Conservation (phyloP, 1,140 invertebrate genomes). For the Anastrepha ludens region DNA sequence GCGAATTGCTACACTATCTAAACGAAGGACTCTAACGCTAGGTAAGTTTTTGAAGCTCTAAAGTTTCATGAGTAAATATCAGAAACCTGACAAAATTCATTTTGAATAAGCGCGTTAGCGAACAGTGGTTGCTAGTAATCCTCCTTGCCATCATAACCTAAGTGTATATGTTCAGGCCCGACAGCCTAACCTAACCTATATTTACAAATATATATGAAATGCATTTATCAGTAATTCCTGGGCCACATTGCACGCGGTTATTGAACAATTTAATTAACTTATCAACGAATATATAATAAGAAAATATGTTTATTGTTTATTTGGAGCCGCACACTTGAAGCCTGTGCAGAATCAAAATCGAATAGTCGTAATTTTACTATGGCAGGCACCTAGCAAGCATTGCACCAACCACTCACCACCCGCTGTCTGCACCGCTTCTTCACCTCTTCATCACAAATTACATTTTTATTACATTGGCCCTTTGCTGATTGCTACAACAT, state of each 20-base stretch:
- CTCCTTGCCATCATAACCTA: too few relatives aligned
- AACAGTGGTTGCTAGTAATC: too few relatives aligned
- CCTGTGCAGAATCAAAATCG: not conserved
- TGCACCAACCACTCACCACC: not conserved
- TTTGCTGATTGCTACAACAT: slow-evolving; percentile 30
- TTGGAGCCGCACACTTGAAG: not conserved
- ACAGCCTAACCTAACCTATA: too few relatives aligned
- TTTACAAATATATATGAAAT: too few relatives aligned
- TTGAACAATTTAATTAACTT: slow-evolving; percentile 51
- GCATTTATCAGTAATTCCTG: too few relatives aligned
- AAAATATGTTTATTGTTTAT: slow-evolving; percentile 52
- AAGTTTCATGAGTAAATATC: too few relatives aligned
- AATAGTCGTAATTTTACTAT: slow-evolving; percentile 27
- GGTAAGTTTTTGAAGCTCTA: too few relatives aligned
- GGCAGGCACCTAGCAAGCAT: not conserved
- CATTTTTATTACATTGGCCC: slow-evolving; percentile 38
- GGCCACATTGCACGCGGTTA: not conserved
- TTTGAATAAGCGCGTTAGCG: too few relatives aligned
- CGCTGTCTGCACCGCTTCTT: not conserved
- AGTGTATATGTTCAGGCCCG: too few relatives aligned
- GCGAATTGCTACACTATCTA: too few relatives aligned
- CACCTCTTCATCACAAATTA: not conserved
- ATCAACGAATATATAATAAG: slow-evolving; percentile 18
- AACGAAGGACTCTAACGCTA: too few relatives aligned
- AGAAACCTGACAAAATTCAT: too few relatives aligned